A percentile compares a stretch with the other conserved stretches of the same genome.
Evolutionary conservation across 1,140 invertebrate genomes (phyloP).

Genomic region (Anastatus disparis): DNA sequence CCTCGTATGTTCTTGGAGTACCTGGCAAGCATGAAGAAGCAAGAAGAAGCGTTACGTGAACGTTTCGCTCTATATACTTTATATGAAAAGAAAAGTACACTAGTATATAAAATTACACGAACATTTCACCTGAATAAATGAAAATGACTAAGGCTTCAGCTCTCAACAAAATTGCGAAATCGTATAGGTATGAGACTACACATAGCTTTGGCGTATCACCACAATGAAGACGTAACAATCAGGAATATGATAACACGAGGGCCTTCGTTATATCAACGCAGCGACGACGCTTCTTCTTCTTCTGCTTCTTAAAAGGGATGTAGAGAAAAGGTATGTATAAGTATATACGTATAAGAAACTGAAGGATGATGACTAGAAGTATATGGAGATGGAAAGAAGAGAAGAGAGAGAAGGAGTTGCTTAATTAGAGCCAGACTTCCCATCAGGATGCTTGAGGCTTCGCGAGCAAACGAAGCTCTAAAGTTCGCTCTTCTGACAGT

Average conservation of each 20-base stretch:
- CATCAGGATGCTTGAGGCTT: slow-evolving; percentile 66
- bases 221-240: slow-evolving; percentile 63
- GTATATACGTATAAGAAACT: too few species aligned
- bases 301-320: too few species aligned
- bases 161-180: slow-evolving; percentile 31
- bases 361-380: slow-evolving; percentile 66
- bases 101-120: too few species aligned
- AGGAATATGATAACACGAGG: slow-evolving; percentile 62
- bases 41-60: background rate
- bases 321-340: too few species aligned
- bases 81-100: too few species aligned
- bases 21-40: slow-evolving; percentile 14
- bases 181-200: too few species aligned
- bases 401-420: slow-evolving; percentile 53
- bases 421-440: slow-evolving; percentile 68
- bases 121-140: slow-evolving; percentile 25
- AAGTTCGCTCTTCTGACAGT: slow-evolving; percentile 33
- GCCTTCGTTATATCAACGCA: slow-evolving; percentile 54
- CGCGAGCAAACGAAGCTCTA: slow-evolving; percentile 59
- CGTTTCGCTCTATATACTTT: slow-evolving; percentile 7
- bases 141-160: slow-evolving; percentile 11
- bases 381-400: background rate
- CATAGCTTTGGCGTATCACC: slow-evolving; percentile 39
- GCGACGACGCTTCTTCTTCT: too few species aligned
- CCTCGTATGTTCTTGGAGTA: background rate